Conservation (phyloP, 2,113 vertebrate species). For the Candoia aspera region DNA sequence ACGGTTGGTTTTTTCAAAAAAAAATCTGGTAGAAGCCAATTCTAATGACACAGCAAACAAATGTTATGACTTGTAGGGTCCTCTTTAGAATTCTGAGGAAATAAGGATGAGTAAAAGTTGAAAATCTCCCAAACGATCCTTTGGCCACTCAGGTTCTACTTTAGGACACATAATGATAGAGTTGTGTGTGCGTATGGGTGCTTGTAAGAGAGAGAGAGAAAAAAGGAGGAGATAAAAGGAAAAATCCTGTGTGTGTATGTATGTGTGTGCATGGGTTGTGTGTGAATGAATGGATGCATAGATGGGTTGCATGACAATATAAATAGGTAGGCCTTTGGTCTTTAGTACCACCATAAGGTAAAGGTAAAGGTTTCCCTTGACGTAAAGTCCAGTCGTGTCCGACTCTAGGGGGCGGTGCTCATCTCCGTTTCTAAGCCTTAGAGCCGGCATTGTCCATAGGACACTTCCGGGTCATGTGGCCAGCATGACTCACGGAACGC, state of each 20-base stretch:
- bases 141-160: not conserved
- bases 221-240: not conserved
- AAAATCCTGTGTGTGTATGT: not conserved
- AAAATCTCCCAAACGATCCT: not conserved
- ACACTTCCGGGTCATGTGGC: no score
- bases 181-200: not conserved
- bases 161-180: not conserved
- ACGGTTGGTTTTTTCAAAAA: not conserved
- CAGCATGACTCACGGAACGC: no score
- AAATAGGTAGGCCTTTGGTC: not conserved
- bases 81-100: not conserved
- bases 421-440: no score
- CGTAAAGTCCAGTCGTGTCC: no score
- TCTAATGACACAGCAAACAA: not conserved
- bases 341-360: no score
- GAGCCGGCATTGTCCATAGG: no score
- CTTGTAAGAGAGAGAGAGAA: not conserved
- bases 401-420: no score
- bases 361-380: no score
- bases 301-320: not conserved
- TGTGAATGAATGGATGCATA: not conserved
- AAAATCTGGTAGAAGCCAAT: not conserved
- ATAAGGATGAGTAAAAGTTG: not conserved
- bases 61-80: not conserved
- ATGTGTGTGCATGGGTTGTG: not conserved